Conservation (phyloP, 2,797 vertebrate species). For the Rhinoraja longicauda region DNA sequence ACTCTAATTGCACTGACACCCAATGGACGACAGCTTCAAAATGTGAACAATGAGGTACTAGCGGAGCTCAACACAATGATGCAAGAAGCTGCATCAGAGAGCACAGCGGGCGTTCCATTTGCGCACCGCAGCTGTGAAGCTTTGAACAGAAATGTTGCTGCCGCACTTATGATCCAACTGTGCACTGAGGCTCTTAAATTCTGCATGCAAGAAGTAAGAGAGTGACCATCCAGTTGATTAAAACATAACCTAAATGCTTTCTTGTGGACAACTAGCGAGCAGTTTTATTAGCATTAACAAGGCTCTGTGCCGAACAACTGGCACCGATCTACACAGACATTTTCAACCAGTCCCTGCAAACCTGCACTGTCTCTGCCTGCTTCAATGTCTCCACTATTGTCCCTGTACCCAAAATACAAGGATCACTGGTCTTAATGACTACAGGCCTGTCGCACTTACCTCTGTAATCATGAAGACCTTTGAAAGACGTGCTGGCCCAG, state of each 20-base stretch:
- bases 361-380: no score
- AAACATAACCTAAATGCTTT: not conserved
- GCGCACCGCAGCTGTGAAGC: constrained; percentile 13
- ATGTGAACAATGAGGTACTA: constrained; percentile 32
- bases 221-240: not conserved
- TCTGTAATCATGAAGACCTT: no score
- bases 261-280: not conserved
- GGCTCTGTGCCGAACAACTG: no score
- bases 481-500: no score
- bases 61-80: constrained; percentile 32
- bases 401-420: no score
- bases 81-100: constrained; percentile 24
- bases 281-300: not conserved
- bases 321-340: no score
- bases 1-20: constrained; percentile 34
- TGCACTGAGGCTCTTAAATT: constrained; percentile 27
- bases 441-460: no score
- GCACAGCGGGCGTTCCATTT: constrained; percentile 27
- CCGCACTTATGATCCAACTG: constrained; percentile 33
- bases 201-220: not conserved
- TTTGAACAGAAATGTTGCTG: constrained; percentile 12
- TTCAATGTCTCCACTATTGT: no score
- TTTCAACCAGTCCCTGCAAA: no score
- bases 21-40: constrained; percentile 24
- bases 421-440: no score